Evolutionary conservation across 2,113 vertebrate genomes (phyloP).

Genomic region (Engystomops pustulosus): DNA sequence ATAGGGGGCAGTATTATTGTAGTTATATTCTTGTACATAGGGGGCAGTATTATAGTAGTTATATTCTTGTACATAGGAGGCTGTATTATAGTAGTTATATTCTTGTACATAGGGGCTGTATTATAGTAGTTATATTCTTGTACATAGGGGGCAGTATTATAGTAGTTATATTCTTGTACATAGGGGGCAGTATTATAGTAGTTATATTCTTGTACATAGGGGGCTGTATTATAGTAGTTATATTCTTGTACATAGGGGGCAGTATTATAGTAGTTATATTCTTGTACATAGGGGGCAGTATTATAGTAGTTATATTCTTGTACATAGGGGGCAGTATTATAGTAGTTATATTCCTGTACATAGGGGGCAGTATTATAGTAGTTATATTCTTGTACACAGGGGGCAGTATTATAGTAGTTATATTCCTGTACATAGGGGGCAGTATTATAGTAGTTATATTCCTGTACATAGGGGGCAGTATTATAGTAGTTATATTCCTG

Average conservation of each 20-base stretch:
- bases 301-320: too few species aligned
- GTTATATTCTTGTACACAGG: too few species aligned
- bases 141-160: slow-evolving; percentile 1
- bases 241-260: neutral
- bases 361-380: too few species aligned
- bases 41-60: slow-evolving; percentile 20
- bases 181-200: slow-evolving; percentile 5
- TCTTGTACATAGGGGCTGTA: slow-evolving; percentile 7
- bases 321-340: too few species aligned
- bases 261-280: neutral
- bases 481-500: too few species aligned
- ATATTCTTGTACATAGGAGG: neutral
- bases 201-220: neutral
- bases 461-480: too few species aligned
- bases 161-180: slow-evolving; percentile 7
- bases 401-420: too few species aligned
- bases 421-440: too few species aligned
- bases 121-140: slow-evolving; percentile 19
- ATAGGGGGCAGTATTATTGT: slow-evolving; percentile 7
- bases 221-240: neutral
- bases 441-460: too few species aligned
- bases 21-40: slow-evolving; percentile 19
- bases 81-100: slow-evolving; percentile 28
- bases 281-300: too few species aligned
- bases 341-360: too few species aligned